Evolutionary conservation across 2,113 vertebrate species (phyloP), one percentile per base, ranked within the genome.

Genomic region (Callipepla californica): DNA sequence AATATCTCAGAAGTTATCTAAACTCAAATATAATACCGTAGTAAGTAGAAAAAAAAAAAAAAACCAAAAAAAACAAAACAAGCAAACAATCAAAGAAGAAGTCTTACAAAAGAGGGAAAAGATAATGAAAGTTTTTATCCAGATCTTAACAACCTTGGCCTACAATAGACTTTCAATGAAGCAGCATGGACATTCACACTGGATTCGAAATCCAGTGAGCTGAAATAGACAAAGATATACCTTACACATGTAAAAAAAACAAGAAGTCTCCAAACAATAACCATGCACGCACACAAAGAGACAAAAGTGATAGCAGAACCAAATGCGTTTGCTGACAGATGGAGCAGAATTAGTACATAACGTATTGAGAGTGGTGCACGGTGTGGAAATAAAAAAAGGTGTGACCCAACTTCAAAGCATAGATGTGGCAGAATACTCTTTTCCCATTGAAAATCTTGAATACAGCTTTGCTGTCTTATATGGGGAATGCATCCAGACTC

Each of bases 321-420:
- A 38, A 83, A 74, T 19, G 15, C 26, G 17, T 53, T 38, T 83
- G 38, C 19, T 75, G 40, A 28, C 10, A 19, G n/a, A 58, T 30
- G 11, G 28, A 70, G 26, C 20, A 85, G n/a, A 85, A 44, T 30
- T 48, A 32, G 13, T 12, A 18, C 8, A 5, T 32, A 22, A 20
- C 7, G 4, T 7, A 17, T 2, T 0, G 8, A 18, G 2, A 9
- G 34, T 19, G 23, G 61, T 9, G 25, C 6, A 3, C 6, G 17
- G 53, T 17, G 53, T n/a, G n/a, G 21, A 6, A 55, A 7, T 34
- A 53, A 30, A 51, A 53, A 20, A 58, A n/a, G 20, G 61, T 28
- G 40, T 63, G 61, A 63, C 25, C 61, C 18, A 28, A 15, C 18
- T 57, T 57, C 47, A 40, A 57, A 84, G 63, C 11, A 19, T 1